Evolutionary conservation across 2,113 vertebrate species (phyloP).

Genomic region (Daubentonia madagascariensis): DNA sequence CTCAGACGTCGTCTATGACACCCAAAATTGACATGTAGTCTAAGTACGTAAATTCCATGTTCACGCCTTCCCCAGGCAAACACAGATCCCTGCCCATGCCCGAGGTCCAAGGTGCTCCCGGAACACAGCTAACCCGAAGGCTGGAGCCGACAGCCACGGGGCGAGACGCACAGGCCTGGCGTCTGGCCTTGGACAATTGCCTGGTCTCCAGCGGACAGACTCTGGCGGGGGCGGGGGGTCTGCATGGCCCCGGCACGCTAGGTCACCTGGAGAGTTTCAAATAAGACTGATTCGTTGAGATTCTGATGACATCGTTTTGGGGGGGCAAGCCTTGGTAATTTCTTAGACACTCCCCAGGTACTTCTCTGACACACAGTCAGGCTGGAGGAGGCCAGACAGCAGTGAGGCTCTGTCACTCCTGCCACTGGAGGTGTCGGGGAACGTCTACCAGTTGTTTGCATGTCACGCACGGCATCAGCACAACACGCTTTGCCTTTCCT

Average conservation of each 20-base stretch:
- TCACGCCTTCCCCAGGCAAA: neutral
- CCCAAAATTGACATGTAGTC: fast-evolving
- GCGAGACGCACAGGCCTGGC: fast-evolving
- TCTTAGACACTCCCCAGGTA: too few species aligned
- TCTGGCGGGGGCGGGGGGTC: neutral
- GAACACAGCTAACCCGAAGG: too few species aligned
- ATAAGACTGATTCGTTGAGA: fast-evolving
- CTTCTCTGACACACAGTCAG: neutral
- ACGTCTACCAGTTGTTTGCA: neutral
- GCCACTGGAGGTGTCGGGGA: too few species aligned
- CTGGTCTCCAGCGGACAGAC: fast-evolving
- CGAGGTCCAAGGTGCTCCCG: fast-evolving
- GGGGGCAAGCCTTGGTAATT: too few species aligned
- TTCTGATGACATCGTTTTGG: neutral
- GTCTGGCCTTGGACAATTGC: fast-evolving
- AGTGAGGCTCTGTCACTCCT: neutral
- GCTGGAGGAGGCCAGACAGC: neutral
- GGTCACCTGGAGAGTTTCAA: fast-evolving
- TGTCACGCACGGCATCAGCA: fast-evolving
- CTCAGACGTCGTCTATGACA: fast-evolving
- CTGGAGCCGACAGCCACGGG: too few species aligned
- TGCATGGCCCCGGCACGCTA: fast-evolving
- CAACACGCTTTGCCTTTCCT: neutral
- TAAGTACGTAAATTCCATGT: fast-evolving
- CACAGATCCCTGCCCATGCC: fast-evolving